phyloP scores from a whole-genome alignment of 2,113 vertebrate species.

The Calidris pygmaea region DNA sequence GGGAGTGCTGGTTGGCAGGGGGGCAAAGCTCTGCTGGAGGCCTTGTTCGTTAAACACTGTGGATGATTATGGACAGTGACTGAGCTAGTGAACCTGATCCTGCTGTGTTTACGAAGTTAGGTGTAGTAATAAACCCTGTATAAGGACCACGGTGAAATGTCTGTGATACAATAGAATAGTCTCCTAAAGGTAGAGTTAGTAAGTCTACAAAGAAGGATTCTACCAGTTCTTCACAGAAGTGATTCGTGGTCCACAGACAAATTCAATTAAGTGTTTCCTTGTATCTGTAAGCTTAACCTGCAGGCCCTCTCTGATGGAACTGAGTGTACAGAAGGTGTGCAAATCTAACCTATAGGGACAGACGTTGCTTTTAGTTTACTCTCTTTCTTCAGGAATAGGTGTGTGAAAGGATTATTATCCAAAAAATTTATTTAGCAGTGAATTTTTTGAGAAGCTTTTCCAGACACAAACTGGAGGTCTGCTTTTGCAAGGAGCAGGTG shows the following conservation, averaged over 20 bases:
- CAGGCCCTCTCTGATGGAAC: rapidly evolving
- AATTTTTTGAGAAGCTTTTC: not conserved
- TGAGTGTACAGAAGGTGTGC: not conserved
- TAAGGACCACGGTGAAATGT: not conserved
- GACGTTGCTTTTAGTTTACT: not conserved
- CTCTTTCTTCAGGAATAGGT: not conserved
- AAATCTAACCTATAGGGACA: not conserved
- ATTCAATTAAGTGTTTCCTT: not conserved
- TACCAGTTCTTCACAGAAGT: not conserved
- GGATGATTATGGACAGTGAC: not conserved
- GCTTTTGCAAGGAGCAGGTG: not conserved
- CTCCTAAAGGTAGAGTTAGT: not conserved
- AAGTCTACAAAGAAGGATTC: not conserved
- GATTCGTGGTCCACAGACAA: not conserved
- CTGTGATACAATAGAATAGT: not conserved
- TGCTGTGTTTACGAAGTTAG: not conserved
- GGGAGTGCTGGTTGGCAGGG: not conserved
- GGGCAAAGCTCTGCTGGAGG: not conserved
- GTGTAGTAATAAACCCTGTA: not conserved
- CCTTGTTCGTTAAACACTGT: rapidly evolving
- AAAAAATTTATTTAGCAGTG: not conserved
- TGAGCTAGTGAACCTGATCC: not conserved
- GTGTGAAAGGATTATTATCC: not conserved
- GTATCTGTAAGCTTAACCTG: not conserved
- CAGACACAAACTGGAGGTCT: not conserved